phyloP scores from a whole-genome alignment of 2,888 invertebrate species.

The Gastrophysa polygoni region DNA sequence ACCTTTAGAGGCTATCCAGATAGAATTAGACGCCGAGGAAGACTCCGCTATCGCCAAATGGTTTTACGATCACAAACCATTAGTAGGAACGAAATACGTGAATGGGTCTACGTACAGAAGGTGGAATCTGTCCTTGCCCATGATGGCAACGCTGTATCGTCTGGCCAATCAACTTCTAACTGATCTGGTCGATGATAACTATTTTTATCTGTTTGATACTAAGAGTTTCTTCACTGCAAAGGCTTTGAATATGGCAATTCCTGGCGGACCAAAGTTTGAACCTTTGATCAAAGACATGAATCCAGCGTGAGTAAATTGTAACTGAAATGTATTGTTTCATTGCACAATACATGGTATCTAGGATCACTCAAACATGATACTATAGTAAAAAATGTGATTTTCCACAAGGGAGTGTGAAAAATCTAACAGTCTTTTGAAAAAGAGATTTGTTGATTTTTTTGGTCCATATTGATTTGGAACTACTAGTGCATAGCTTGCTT shows the following conservation, averaged over 20 bases:
- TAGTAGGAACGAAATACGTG: constrained; percentile 88
- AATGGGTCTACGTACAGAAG: constrained; percentile 97
- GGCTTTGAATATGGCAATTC: constrained; percentile 98
- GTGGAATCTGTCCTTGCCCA: constrained; percentile 95
- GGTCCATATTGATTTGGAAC: no score
- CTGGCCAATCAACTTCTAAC: constrained; percentile 97
- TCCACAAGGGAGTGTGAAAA: no score
- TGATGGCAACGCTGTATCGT: constrained; percentile 97
- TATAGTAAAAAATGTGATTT: no score
- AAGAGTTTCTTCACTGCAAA: constrained; percentile 99
- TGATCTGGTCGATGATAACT: constrained; percentile 97
- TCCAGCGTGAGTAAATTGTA: constrained; percentile 70
- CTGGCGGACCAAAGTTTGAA: constrained; percentile 99
- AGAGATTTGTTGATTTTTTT: no score
- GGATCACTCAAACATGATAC: no score
- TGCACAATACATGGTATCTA: no score
- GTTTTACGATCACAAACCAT: constrained; percentile 98
- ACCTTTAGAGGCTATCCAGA: constrained; percentile 98
- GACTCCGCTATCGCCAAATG: constrained; percentile 89
- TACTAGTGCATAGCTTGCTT: no score
- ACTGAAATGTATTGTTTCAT: no score
- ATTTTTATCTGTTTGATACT: constrained; percentile 98
- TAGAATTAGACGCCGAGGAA: constrained; percentile 96
- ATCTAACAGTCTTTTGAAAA: no score
- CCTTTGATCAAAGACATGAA: constrained; percentile 98